phyloP scores from a whole-genome alignment of 2,888 invertebrate species.

The Hedya salicella region DNA sequence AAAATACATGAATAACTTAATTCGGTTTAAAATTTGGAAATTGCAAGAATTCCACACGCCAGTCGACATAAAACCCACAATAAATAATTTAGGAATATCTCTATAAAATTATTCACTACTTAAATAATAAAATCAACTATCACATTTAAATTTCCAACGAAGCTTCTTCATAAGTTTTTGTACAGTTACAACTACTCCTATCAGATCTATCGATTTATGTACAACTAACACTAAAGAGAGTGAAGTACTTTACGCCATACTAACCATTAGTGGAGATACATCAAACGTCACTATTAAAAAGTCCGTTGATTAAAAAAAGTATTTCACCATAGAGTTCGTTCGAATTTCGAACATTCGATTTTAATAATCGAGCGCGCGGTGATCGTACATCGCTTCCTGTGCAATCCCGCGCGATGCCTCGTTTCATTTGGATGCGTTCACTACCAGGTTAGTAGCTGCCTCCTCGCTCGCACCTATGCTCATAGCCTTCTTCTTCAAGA shows the following conservation, averaged over 20 bases:
- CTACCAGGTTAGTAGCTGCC: slow-evolving; percentile 86
- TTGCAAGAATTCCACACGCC: slow-evolving; percentile 48
- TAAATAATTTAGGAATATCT: slow-evolving; percentile 83
- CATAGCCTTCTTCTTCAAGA: slow-evolving; percentile 94
- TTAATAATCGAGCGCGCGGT: slow-evolving; percentile 77
- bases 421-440: slow-evolving; percentile 84
- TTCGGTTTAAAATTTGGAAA: slow-evolving; percentile 45
- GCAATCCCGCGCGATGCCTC: slow-evolving; percentile 74
- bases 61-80: slow-evolving; percentile 62
- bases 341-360: slow-evolving; percentile 57
- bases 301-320: slow-evolving; percentile 34
- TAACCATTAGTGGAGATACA: slow-evolving; percentile 64
- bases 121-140: slow-evolving; percentile 81
- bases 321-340: slow-evolving; percentile 54
- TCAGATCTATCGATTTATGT: slow-evolving; percentile 38
- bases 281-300: slow-evolving; percentile 61
- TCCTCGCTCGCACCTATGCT: slow-evolving; percentile 86
- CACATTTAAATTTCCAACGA: slow-evolving; percentile 82
- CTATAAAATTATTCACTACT: slow-evolving; percentile 81
- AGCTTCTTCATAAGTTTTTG: slow-evolving; percentile 74
- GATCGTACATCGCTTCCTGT: slow-evolving; percentile 66
- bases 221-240: slow-evolving; percentile 53
- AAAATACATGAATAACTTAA: slow-evolving; percentile 41
- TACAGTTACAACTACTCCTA: slow-evolving; percentile 57
- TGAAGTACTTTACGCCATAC: slow-evolving; percentile 57